A percentile compares a stretch with the other conserved stretches of the same genome.
These are phyloP conservation scores for Etheostoma perlongum DNA, from an alignment of 2,797 vertebrate species.

Conservation along the genomic window DNA sequence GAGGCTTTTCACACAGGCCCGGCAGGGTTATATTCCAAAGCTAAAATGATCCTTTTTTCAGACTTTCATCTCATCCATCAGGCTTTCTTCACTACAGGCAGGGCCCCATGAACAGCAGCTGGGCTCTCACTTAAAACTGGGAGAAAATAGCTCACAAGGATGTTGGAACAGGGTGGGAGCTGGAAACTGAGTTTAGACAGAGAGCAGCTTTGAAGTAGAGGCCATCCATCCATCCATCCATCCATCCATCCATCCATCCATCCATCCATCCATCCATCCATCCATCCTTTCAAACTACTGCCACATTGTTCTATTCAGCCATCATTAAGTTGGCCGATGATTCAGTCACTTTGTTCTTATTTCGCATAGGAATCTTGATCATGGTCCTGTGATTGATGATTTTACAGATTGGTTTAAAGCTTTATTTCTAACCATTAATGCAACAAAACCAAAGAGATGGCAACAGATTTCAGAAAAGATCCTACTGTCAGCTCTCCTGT, in stretches of 20 bases:
- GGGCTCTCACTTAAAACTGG: constrained; percentile 35
- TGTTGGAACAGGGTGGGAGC: not conserved
- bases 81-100: constrained; percentile 3
- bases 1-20: constrained; percentile 3
- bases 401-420: too few species aligned
- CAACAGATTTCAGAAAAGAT: too few species aligned
- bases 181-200: not conserved
- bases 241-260: not conserved
- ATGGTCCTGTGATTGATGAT: too few species aligned
- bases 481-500: too few species aligned
- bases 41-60: constrained; percentile 14
- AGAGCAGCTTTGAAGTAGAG: constrained; percentile 5
- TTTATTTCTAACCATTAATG: too few species aligned
- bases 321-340: too few species aligned
- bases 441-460: too few species aligned
- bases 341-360: too few species aligned
- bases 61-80: too few species aligned
- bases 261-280: too few species aligned
- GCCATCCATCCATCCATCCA: not conserved
- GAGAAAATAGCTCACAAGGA: constrained; percentile 28
- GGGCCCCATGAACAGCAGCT: constrained; percentile 50
- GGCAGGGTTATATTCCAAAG: constrained; percentile 21
- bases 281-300: not conserved
- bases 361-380: too few species aligned
- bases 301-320: not conserved